Percentiles rank a stretch among this genome's conserved stretches.
Conservation (phyloP, 1,140 invertebrate species). For the fruit fly (Drosophila melanogaster) region Release_6_plus_ISO1_MT NT_033779.5:16479001-16479500, state of each 20-base stretch:
- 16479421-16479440: constrained; percentile 70
- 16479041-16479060: constrained; percentile 23
- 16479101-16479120: constrained; percentile 16
- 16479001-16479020: neutral
- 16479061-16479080: constrained; percentile 36
- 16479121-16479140: constrained; percentile 44
- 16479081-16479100: constrained; percentile 54
- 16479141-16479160: constrained; percentile 39
- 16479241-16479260: constrained; percentile 79
- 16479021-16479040: neutral
- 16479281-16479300: constrained; percentile 53
- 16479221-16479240: constrained; percentile 45
- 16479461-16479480: constrained; percentile 39
- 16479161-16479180: neutral
- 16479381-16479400: constrained; percentile 2
- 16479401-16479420: constrained; percentile 42
- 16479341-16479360: constrained; percentile 39
- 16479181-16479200: constrained; percentile 43
- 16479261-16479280: constrained; percentile 83
- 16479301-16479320: constrained; percentile 43
- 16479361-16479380: constrained; percentile 34
- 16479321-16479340: constrained; percentile 67
- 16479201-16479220: constrained; percentile 45
- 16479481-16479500: constrained; percentile 71
- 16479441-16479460: constrained; percentile 5